Evolutionary conservation across 1,140 invertebrate species (phyloP).

Genomic region (Doryteuthis pealeii): DNA sequence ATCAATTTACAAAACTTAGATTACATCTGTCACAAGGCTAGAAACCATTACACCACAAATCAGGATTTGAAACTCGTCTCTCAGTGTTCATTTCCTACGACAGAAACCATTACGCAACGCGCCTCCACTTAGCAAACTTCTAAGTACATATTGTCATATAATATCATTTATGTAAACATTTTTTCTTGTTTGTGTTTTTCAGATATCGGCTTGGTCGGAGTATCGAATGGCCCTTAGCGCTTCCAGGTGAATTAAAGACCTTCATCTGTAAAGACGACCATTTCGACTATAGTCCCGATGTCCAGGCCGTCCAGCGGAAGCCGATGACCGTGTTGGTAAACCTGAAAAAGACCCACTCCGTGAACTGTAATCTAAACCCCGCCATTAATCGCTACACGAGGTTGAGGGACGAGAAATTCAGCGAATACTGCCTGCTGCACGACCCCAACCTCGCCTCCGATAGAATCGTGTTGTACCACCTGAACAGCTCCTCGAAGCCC

Average conservation of each 20-base stretch:
- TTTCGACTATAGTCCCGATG: slow-evolving; percentile 19
- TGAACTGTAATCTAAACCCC: slow-evolving; percentile 18
- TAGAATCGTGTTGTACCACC: slow-evolving; percentile 20
- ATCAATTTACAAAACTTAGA: no score
- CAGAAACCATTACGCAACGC: no score
- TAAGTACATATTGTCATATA: no score
- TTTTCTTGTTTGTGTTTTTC: not conserved
- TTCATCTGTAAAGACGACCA: slow-evolving; percentile 19
- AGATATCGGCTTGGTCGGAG: slow-evolving; percentile 35
- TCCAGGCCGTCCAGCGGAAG: slow-evolving; percentile 16
- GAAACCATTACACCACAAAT: no score
- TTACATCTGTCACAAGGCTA: no score
- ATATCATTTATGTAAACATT: no score
- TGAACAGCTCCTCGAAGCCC: slow-evolving; percentile 20
- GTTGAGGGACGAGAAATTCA: slow-evolving; percentile 19
- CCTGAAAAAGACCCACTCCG: slow-evolving; percentile 10
- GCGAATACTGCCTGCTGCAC: slow-evolving; percentile 24
- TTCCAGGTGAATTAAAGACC: slow-evolving; percentile 17
- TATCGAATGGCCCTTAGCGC: slow-evolving; percentile 32
- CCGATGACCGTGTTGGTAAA: slow-evolving; percentile 22
- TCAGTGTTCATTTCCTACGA: no score
- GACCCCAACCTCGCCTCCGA: slow-evolving; percentile 12
- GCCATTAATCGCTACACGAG: not conserved
- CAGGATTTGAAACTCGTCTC: no score
- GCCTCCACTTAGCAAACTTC: no score